A percentile compares a stretch with the other conserved stretches of the same genome.
These are phyloP conservation scores for Drosophila robusta DNA, from an alignment of 2,888 invertebrate species.

Conservation along the genomic window DNA sequence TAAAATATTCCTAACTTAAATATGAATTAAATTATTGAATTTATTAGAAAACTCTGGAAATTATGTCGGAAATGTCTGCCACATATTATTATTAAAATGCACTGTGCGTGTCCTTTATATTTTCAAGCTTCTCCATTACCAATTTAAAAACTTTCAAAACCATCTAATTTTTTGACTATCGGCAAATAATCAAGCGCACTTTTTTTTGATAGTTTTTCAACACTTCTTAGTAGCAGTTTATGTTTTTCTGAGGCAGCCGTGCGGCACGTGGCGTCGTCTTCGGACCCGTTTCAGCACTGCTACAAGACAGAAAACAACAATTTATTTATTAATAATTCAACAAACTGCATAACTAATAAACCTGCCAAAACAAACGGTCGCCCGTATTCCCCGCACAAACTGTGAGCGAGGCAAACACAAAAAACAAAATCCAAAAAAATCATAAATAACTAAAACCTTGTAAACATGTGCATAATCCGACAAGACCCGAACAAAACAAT, in stretches of 20 bases:
- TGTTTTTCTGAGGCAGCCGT: not conserved
- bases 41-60: too few relatives aligned
- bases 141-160: too few relatives aligned
- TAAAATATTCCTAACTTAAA: too few relatives aligned
- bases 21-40: too few relatives aligned
- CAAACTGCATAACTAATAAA: conserved; percentile 75
- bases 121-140: too few relatives aligned
- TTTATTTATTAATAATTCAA: conserved; percentile 72
- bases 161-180: too few relatives aligned
- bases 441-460: conserved; percentile 78
- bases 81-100: too few relatives aligned
- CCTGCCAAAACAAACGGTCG: conserved; percentile 53
- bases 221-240: conserved; percentile 3
- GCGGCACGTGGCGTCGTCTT: conserved; percentile 8
- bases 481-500: conserved; percentile 39
- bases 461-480: conserved; percentile 77
- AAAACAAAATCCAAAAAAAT: conserved; percentile 55
- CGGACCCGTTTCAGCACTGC: conserved; percentile 11
- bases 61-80: too few relatives aligned
- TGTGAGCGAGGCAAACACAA: conserved; percentile 17
- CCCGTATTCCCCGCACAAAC: conserved; percentile 16
- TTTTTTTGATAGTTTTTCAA: not conserved
- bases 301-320: conserved; percentile 39
- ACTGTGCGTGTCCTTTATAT: too few relatives aligned
- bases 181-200: too few relatives aligned